These are phyloP conservation scores for Drosophila persimilis DNA, from an alignment of 1,140 invertebrate species.

Conservation along the genomic window DNA sequence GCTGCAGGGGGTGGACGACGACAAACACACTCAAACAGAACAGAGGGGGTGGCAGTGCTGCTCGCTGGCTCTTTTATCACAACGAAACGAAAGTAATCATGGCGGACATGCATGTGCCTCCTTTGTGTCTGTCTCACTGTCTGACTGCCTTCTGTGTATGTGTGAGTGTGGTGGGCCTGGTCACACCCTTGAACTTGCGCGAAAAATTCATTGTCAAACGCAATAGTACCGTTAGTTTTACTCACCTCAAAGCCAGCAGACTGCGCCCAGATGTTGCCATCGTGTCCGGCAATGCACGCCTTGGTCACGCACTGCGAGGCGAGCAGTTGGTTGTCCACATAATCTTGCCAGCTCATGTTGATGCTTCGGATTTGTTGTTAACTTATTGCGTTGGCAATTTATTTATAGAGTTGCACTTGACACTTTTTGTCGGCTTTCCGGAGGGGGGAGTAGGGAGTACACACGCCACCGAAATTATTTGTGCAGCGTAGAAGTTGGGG, in stretches of 20 bases:
- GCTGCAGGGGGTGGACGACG: slow-evolving; percentile 31
- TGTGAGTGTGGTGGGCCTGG: slow-evolving; percentile 41
- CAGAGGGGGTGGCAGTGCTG: slow-evolving; percentile 41
- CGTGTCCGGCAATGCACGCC: slow-evolving; percentile 96
- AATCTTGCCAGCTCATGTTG: slow-evolving; percentile 98
- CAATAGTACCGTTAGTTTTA: slow-evolving; percentile 29
- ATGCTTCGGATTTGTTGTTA: slow-evolving; percentile 49
- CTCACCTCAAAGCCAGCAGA: slow-evolving; percentile 96
- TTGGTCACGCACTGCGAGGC: slow-evolving; percentile 95
- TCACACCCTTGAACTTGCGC: slow-evolving; percentile 82
- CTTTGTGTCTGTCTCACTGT: slow-evolving; percentile 37
- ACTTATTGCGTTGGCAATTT: slow-evolving; percentile 46
- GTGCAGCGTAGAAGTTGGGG: slow-evolving; percentile 29
- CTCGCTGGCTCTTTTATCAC: slow-evolving; percentile 53
- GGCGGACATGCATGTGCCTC: slow-evolving; percentile 55
- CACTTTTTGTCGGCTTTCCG: slow-evolving; percentile 32
- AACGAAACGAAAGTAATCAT: slow-evolving; percentile 57
- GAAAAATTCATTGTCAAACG: slow-evolving; percentile 62
- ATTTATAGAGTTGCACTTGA: slow-evolving; percentile 58
- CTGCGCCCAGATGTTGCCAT: slow-evolving; percentile 97
- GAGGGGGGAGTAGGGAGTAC: slow-evolving; percentile 22
- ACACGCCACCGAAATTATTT: slow-evolving; percentile 54
- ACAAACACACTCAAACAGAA: slow-evolving; percentile 7
- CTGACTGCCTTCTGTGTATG: slow-evolving; percentile 35
- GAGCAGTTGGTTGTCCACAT: slow-evolving; percentile 98